These are phyloP conservation scores for Dendroctonus ponderosae DNA, from an alignment of 1,140 invertebrate species.

Conservation along the genomic window DNA sequence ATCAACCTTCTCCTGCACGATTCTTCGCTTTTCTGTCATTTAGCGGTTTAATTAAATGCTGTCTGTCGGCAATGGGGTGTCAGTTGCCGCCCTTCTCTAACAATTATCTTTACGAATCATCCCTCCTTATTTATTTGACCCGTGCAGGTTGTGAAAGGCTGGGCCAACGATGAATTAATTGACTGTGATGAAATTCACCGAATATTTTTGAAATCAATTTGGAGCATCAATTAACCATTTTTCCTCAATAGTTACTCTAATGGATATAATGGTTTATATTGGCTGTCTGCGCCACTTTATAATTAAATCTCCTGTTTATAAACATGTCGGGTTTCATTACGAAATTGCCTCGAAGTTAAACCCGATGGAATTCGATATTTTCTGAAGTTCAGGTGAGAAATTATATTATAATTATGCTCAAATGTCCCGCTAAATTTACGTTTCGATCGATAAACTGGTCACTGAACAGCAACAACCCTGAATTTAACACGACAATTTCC, in stretches of 20 bases:
- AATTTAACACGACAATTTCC: too few relatives aligned
- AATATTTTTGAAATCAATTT: not conserved
- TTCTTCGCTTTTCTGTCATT: constrained; percentile 21
- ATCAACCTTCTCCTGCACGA: constrained; percentile 16
- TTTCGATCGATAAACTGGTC: constrained; percentile 6
- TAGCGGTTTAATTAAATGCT: constrained; percentile 24
- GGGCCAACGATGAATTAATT: too few relatives aligned
- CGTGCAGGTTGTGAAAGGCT: too few relatives aligned
- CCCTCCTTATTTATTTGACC: too few relatives aligned
- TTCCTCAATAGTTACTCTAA: too few relatives aligned
- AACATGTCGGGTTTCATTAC: constrained; percentile 8
- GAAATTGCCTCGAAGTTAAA: not conserved
- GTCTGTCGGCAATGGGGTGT: not conserved
- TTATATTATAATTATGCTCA: constrained; percentile 14
- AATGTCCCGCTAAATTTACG: constrained; percentile 1
- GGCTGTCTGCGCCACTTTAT: not conserved
- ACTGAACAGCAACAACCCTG: too few relatives aligned
- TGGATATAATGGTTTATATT: too few relatives aligned
- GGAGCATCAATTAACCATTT: not conserved
- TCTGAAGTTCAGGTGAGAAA: constrained; percentile 20
- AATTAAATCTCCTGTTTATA: constrained; percentile 12
- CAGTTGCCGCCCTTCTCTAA: constrained; percentile 39
- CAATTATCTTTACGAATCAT: constrained; percentile 1
- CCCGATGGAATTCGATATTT: constrained; percentile 8
- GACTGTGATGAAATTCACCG: too few relatives aligned